These are phyloP conservation scores for Metacarcinus magister DNA, from an alignment of 2,888 invertebrate genomes.

Conservation along the genomic window DNA sequence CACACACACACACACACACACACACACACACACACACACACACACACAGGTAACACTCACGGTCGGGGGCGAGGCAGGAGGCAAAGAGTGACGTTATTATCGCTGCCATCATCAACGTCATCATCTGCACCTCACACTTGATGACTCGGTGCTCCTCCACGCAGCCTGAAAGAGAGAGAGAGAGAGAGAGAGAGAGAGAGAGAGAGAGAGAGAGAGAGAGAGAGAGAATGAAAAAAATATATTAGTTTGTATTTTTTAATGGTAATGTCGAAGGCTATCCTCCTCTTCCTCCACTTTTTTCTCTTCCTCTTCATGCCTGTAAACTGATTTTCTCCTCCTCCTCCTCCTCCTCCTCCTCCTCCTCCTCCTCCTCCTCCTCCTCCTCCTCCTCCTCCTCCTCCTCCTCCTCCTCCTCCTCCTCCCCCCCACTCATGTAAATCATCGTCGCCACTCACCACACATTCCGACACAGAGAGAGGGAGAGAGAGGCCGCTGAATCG, in stretches of 20 bases:
- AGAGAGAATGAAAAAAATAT: neutral
- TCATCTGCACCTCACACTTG: neutral
- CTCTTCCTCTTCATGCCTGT: too few relatives aligned
- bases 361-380: too few relatives aligned
- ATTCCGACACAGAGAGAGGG: neutral
- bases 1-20: slow-evolving; percentile 17
- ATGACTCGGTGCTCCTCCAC: neutral
- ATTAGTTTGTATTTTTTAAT: neutral
- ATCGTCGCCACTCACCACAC: neutral
- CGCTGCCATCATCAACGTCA: slow-evolving; percentile 6
- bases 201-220: neutral
- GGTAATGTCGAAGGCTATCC: too few relatives aligned
- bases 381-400: neutral
- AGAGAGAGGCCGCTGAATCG: neutral
- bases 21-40: slow-evolving; percentile 26
- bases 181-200: neutral
- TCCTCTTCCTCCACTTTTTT: too few relatives aligned
- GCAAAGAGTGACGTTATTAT: neutral
- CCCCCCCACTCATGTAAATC: neutral
- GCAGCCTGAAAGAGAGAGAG: neutral
- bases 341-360: too few relatives aligned
- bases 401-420: neutral
- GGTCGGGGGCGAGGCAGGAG: neutral
- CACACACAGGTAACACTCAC: neutral
- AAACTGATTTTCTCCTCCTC: too few relatives aligned